Conservation (phyloP, 2,113 vertebrate genomes). For the Oncorhynchus nerka region DNA sequence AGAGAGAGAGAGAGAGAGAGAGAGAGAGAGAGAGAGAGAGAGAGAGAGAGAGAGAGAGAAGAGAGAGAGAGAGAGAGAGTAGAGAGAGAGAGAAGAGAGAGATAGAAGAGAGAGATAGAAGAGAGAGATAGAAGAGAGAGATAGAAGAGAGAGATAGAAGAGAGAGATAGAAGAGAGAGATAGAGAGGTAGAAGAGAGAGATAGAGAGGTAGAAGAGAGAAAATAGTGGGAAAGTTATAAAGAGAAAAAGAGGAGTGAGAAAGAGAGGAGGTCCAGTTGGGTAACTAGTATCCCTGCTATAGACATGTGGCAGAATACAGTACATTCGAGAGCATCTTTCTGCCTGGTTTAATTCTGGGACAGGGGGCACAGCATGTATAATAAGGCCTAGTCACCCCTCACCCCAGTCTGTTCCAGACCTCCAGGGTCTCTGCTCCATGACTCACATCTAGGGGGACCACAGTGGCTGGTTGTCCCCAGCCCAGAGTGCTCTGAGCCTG, state of each 20-base stretch:
- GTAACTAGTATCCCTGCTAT: too few species aligned
- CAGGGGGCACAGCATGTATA: not conserved
- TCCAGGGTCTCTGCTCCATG: conserved; percentile 22
- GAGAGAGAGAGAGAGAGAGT: not conserved
- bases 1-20: too few species aligned
- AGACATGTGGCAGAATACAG: not conserved
- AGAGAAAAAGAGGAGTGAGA: too few species aligned
- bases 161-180: not conserved
- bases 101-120: accelerated
- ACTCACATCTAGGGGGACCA: not conserved
- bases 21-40: too few species aligned
- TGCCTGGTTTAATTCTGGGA: conserved; percentile 37
- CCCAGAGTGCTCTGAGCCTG: conserved; percentile 1
- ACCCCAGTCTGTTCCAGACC: not conserved
- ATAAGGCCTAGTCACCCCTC: conserved; percentile 50
- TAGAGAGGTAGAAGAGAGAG: too few species aligned
- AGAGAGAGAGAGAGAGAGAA: too few species aligned
- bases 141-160: not conserved
- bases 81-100: not conserved
- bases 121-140: too few species aligned
- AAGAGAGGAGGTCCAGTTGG: too few species aligned
- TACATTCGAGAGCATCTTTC: conserved; percentile 47
- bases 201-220: too few species aligned
- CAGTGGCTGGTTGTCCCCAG: conserved; percentile 14
- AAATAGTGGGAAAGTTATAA: too few species aligned